Base-by-base conservation (phyloP, 2,113 vertebrate genomes). In the Furnarius figulus region DNA sequence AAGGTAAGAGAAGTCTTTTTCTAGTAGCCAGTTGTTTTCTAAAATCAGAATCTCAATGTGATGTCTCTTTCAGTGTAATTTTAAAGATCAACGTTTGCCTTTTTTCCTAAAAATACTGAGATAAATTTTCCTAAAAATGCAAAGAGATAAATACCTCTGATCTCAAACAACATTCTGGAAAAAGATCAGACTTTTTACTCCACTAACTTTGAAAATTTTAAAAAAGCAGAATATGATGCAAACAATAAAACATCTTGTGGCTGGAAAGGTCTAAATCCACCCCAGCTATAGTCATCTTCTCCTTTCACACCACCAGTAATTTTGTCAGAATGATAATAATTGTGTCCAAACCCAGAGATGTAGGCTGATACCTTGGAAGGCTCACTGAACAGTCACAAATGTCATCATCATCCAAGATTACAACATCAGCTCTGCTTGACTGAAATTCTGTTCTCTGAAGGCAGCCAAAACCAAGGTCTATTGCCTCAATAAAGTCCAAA, bases 301-400 rank as follows among this genome's bases (percentile, higher is more conserved):
- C 30, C 76, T 95, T 90, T 72, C 20, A 55, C 46, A 75, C 16
- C 44, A 72, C 1, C 3, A 50, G 21, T 23, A 85, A 70, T 92
- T 94, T 77, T 74, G 28, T 80, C 72, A 67, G 47, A 86, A 86
- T 78, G 52, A 90, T 90, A 78, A 59, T 76, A 74, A 52, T 25
- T 47, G 18, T 78, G 42, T 71, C 44, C 59, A 74, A 78, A 81
- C 35, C 5, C 61, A 90, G 56, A 73, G n/a, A 58, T 58, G n/a
- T 39, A 56, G 55, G 47, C 44, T 81, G 70, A 73, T 89, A n/a
- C 42, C 20, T 70, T 46, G 25, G 91, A 93, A 85, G 33, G 58
- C 71, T 96, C 85, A 74, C 73, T 92, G 87, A 72, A 78, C 44
- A 72, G 90, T 89, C 73, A 91, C 73, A 81, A 84, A 93, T 78